phyloP scores from a whole-genome alignment of 1,140 invertebrate genomes.

The Drosophila busckii region DNA sequence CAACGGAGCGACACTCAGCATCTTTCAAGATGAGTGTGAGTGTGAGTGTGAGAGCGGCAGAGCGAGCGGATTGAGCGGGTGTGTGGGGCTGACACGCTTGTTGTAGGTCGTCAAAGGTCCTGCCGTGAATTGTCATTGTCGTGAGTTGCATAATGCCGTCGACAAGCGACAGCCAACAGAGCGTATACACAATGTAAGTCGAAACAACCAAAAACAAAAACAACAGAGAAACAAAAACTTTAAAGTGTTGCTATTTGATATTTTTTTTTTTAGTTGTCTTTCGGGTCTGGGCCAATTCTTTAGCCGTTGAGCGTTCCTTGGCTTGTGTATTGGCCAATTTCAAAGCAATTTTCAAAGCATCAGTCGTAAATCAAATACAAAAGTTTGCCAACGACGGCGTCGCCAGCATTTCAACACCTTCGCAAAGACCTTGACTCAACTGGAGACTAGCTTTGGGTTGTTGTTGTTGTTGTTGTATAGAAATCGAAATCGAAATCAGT shows the following conservation, averaged over 20 bases:
- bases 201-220: slow-evolving; percentile 15
- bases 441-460: slow-evolving; percentile 2
- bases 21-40: slow-evolving; percentile 21
- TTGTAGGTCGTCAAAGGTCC: slow-evolving; percentile 78
- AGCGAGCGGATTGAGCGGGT: slow-evolving; percentile 40
- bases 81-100: slow-evolving; percentile 60
- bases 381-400: slow-evolving; percentile 28
- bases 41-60: not conserved
- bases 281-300: slow-evolving; percentile 56
- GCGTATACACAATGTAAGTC: slow-evolving; percentile 12
- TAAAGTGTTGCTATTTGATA: too few species aligned
- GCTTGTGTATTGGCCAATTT: slow-evolving; percentile 50
- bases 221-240: slow-evolving; percentile 18
- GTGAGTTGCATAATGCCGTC: slow-evolving; percentile 77
- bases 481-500: slow-evolving; percentile 69
- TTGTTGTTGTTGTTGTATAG: slow-evolving; percentile 26
- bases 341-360: slow-evolving; percentile 67
- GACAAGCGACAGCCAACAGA: slow-evolving; percentile 56
- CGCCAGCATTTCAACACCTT: slow-evolving; percentile 74
- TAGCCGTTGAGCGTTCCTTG: slow-evolving; percentile 58
- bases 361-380: slow-evolving; percentile 70
- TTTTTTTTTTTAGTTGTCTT: too few species aligned
- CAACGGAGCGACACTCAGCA: slow-evolving; percentile 14
- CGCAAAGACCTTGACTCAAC: slow-evolving; percentile 65
- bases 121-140: slow-evolving; percentile 78